Conservation (phyloP, 2,113 vertebrate genomes). For the Neodon shergylaensis region DNA sequence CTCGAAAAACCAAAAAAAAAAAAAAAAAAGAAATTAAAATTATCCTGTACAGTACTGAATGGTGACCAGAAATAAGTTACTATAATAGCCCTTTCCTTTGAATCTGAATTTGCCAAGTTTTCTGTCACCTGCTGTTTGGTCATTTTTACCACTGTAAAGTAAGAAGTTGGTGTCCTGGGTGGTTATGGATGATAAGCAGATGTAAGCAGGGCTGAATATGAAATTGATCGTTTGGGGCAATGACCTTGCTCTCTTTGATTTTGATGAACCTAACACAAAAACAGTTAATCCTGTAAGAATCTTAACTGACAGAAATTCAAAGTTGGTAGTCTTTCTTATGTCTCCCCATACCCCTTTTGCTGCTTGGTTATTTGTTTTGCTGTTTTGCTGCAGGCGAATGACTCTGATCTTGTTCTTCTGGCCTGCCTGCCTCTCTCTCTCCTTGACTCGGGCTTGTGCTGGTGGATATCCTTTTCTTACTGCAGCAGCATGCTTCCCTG, state of each 20-base stretch:
- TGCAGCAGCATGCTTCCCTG: background rate
- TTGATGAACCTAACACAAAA: background rate
- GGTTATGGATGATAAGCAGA: background rate
- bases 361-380: constrained; percentile 63
- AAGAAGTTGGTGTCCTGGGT: background rate
- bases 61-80: background rate
- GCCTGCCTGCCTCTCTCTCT: constrained; percentile 93
- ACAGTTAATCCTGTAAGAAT: background rate
- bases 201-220: background rate
- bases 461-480: constrained; percentile 93
- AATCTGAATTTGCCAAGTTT: background rate
- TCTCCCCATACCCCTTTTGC: background rate
- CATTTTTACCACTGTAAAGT: background rate
- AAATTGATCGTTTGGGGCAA: background rate
- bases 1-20: too few species aligned
- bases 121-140: background rate
- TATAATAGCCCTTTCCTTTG: background rate
- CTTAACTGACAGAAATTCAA: background rate
- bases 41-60: background rate
- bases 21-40: constrained; percentile 58
- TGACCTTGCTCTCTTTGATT: background rate
- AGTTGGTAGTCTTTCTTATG: background rate
- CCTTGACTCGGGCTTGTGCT: constrained; percentile 94
- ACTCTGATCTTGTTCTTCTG: constrained; percentile 92
- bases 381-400: constrained; percentile 87